Evolutionary conservation across 1,140 invertebrate genomes (phyloP), one percentile per base, ranked within the genome.

Genomic region (Battus philenor): DNA sequence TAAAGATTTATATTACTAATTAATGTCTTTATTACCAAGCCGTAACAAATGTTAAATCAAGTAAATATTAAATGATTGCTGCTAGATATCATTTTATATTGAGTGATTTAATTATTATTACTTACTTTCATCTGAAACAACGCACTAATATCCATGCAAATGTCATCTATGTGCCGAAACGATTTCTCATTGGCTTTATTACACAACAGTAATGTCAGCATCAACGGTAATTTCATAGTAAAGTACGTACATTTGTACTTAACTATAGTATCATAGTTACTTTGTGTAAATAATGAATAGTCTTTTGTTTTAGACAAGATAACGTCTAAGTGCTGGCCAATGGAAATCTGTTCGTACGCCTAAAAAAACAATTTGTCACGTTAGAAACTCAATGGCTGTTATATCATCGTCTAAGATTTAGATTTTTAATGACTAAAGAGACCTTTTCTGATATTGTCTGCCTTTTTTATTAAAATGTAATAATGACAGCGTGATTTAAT

Each of bases 251-350:
- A 41, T 9, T 41, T 41, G 15, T 41, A 41, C 15, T 22, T 20
- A n/a, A 41, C 27, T 13, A 29, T 29, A 11, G 20, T 33, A 17
- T 17, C 17, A 10, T 38, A 26, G 26, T 43, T 44, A 16, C 15
- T 29, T 36, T 38, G 41, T 12, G n/a, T 39, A 44, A 44, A 54
- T 62, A 74, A 68, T 90, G 92, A 84, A 41, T 9, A 41, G 11
- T 41, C 38, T 10, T 9, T 29, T 17, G 38, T 7, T 18, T n/a
- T 41, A 7, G 38, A 13, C 8, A 41, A 16, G 11, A 41, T 10
- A 7, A 15, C 13, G 38, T 41, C 38, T 13, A 41, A 41, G 20
- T 41, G 38, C 12, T 41, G 38, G 7, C 38, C 38, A 17, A 41
- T 29, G 10, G 38, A 22, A 16, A 41, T 16, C 4, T 41, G 8